These are phyloP conservation scores for Drosophila setosimentum DNA, from an alignment of 2,888 invertebrate genomes.

Conservation along the genomic window DNA sequence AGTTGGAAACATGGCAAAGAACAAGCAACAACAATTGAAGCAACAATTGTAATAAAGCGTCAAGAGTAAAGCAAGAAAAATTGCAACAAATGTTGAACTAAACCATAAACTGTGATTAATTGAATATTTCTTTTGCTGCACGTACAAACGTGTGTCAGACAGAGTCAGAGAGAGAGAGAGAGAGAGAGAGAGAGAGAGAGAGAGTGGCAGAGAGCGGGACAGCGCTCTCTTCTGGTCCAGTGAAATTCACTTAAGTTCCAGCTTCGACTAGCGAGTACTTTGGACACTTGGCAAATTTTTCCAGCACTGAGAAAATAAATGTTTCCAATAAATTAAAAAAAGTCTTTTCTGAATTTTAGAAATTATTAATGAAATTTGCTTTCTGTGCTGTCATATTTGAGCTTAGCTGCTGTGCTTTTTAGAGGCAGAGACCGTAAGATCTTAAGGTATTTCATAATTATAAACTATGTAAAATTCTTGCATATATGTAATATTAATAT, in stretches of 20 bases:
- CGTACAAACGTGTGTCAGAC: slow-evolving; percentile 35
- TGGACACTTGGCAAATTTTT: slow-evolving; percentile 51
- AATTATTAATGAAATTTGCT: no score
- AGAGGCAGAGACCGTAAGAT: no score
- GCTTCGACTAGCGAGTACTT: slow-evolving; percentile 27
- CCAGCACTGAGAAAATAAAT: slow-evolving; percentile 3
- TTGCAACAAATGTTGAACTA: slow-evolving; percentile 81
- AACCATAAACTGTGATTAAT: slow-evolving; percentile 80
- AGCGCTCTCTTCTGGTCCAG: slow-evolving; percentile 4
- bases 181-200: background rate
- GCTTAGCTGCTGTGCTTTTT: no score
- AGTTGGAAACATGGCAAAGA: slow-evolving; percentile 73
- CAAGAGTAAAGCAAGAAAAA: slow-evolving; percentile 77
- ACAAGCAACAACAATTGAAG: slow-evolving; percentile 49
- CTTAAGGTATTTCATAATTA: no score
- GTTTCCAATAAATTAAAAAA: no score
- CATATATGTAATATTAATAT: no score
- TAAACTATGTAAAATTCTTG: no score
- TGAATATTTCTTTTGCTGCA: slow-evolving; percentile 78
- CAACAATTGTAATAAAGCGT: slow-evolving; percentile 78
- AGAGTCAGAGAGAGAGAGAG: background rate
- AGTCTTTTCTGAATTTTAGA: no score
- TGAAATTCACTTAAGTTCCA: slow-evolving; percentile 48
- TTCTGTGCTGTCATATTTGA: no score
- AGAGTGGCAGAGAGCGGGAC: background rate